Evolutionary conservation across 2,797 vertebrate genomes (phyloP), one percentile per base, ranked within the genome.

Genomic region (Eulemur coronatus): DNA sequence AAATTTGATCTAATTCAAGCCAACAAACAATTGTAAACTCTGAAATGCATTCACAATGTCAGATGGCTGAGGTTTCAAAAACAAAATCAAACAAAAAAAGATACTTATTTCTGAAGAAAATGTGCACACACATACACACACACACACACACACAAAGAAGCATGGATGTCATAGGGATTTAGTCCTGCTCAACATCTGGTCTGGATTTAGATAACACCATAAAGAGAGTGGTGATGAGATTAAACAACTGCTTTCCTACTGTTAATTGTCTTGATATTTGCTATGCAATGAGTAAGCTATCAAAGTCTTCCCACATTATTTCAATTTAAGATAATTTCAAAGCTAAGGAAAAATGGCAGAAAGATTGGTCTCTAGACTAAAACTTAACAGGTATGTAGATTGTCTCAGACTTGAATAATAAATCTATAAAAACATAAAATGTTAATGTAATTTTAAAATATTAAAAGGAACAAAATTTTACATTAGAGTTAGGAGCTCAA

Each of bases 161-260:
- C 38, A n/a, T 38, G 24, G 30, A 65, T 57, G 15, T 59, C 22
- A 38, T 9, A 35, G 52, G 43, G 41, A 48, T 33, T 94, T 69
- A 75, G 26, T n/a, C 14, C 10, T 73, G 18, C 11, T 79, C 41
- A 89, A 82, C 76, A 87, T 95, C 86, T 94, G 82, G 76, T 86
- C 81, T 95, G 11, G 33, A 75, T 97, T 97, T 94, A 88, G 76
- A 79, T 59, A 92, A 96, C 72, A 69, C 26, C 75, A 59, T 50
- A 76, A 82, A 91, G 15, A 90, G 52, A 69, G 33, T 65, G 89
- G 7, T 78, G 78, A 72, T 43, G 4, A 95, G 50, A 70, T 30
- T 81, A 72, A 84, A 78, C 52, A 91, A 81, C 46, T 95, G 15
- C 33, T 93, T 11, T 92, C 79, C 91, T 50, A n/a, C 38, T 96